phyloP scores from a whole-genome alignment of 2,113 vertebrate species.

The Collichthys lucidus region DNA sequence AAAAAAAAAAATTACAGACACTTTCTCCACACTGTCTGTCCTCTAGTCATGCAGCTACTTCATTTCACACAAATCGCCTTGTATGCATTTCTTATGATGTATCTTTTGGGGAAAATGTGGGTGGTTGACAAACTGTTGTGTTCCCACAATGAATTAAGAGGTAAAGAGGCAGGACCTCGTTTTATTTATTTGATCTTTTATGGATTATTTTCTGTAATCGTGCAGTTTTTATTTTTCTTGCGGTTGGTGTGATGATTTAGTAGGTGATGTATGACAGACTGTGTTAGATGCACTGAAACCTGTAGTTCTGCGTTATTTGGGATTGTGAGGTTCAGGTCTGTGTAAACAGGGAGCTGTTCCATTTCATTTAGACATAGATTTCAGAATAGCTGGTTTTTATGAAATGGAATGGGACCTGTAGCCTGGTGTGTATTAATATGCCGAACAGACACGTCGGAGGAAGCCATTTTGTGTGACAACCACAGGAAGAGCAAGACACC shows the following conservation, averaged over 20 bases:
- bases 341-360: conserved; percentile 38
- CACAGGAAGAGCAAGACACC: conserved; percentile 73
- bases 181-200: conserved; percentile 81
- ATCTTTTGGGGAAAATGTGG: conserved; percentile 45
- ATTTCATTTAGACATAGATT: conserved; percentile 40
- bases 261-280: conserved; percentile 58
- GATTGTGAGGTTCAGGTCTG: conserved; percentile 60
- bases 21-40: conserved; percentile 62
- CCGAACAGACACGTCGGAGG: conserved; percentile 59
- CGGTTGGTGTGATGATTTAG: conserved; percentile 63
- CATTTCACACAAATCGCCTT: conserved; percentile 81
- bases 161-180: conserved; percentile 79
- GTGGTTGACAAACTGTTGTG: conserved; percentile 62
- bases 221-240: conserved; percentile 65
- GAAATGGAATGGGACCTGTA: conserved; percentile 53
- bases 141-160: conserved; percentile 59
- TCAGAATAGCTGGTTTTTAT: conserved; percentile 9
- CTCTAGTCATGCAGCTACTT: conserved; percentile 70
- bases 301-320: conserved; percentile 67
- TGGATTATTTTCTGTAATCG: conserved; percentile 72
- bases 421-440: conserved; percentile 63
- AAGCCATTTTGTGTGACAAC: conserved; percentile 84
- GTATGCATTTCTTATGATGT: conserved; percentile 74
- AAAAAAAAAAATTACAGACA: conserved; percentile 22
- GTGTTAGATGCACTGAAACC: conserved; percentile 79